These are phyloP conservation scores for Rhinoraja longicauda DNA, from an alignment of 2,797 vertebrate genomes.

Conservation along the genomic window DNA sequence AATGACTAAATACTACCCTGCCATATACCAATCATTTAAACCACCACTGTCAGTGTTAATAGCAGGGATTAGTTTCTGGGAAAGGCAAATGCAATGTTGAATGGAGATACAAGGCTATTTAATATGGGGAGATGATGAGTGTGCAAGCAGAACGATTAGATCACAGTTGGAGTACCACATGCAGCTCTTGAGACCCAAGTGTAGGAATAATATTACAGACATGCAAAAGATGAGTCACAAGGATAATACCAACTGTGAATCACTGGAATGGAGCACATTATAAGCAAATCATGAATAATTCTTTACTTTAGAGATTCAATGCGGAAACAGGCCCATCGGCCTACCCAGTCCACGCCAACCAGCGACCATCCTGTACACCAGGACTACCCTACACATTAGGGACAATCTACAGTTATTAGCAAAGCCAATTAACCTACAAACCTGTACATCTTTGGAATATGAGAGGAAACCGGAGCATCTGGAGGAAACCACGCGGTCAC, in stretches of 20 bases:
- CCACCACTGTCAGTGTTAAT: neutral
- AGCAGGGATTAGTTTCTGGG: neutral
- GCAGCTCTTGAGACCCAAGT: neutral
- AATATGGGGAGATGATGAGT: neutral
- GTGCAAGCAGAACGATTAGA: neutral
- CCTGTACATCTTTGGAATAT: no score
- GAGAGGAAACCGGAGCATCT: no score
- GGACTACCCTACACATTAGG: no score
- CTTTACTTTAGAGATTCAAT: neutral
- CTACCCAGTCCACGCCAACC: no score
- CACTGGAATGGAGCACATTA: neutral
- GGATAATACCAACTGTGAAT: neutral
- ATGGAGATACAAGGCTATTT: neutral
- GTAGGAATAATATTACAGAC: neutral
- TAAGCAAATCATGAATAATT: neutral
- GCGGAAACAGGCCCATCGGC: no score
- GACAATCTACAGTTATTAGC: no score
- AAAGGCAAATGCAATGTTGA: neutral
- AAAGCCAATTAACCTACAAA: no score
- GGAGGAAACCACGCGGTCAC: no score
- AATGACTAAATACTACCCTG: neutral
- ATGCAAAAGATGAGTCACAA: neutral
- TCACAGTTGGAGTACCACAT: neutral
- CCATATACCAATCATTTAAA: neutral
- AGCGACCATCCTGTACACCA: no score